These are phyloP conservation scores for Poeciliopsis presidionis DNA, from an alignment of 2,797 vertebrate species.

Conservation along the genomic window DNA sequence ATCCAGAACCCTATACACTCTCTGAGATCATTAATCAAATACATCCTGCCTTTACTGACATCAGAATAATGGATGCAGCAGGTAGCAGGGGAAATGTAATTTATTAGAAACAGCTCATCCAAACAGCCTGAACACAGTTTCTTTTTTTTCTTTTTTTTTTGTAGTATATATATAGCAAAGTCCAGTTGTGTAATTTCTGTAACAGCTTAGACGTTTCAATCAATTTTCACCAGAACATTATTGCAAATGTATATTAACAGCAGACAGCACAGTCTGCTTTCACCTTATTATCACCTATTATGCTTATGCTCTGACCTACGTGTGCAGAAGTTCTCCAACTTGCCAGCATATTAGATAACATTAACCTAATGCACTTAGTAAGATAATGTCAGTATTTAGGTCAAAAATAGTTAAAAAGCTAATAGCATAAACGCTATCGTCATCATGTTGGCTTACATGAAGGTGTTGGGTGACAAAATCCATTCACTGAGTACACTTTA, in stretches of 20 bases:
- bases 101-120: slow-evolving; percentile 38
- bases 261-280: neutral
- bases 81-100: slow-evolving; percentile 25
- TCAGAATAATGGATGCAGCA: slow-evolving; percentile 40
- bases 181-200: neutral
- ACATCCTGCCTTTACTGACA: slow-evolving; percentile 45
- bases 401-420: too few relatives aligned
- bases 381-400: too few relatives aligned
- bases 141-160: too few relatives aligned
- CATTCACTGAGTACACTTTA: too few relatives aligned
- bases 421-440: too few relatives aligned
- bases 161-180: neutral
- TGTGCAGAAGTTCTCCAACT: too few relatives aligned
- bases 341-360: too few relatives aligned
- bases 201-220: neutral
- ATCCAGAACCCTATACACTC: slow-evolving; percentile 41
- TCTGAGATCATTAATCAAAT: slow-evolving; percentile 47
- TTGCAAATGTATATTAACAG: neutral
- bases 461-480: too few relatives aligned
- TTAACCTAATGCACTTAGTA: too few relatives aligned
- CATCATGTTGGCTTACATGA: too few relatives aligned
- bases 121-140: slow-evolving; percentile 10
- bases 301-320: neutral
- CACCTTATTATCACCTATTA: neutral
- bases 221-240: neutral